Evolutionary conservation across 2,888 invertebrate species (phyloP), one percentile per base, ranked within the genome.

Genomic region (Calameuta idolon): DNA sequence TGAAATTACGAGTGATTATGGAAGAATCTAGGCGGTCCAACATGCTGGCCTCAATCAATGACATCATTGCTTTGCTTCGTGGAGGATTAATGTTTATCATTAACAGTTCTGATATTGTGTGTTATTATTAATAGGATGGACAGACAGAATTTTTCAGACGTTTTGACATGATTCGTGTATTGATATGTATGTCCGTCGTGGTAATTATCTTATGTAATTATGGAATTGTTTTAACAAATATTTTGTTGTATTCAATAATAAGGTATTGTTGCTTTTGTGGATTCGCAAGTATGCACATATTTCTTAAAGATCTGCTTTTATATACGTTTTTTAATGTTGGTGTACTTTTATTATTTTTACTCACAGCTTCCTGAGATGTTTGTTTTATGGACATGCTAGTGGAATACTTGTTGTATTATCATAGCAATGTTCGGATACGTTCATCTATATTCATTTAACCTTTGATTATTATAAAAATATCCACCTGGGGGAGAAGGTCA

Each of bases 121-220:
- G 37, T 81, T 3, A 73, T 79, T 12, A 40, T 81, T 37, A 79
- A 81, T 12, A 81, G 81, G 23, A 77, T 78, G 34, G 69, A 73
- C 69, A 81, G 73, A 12, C 9, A 35, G 11, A 68, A 33, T 12
- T 69, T 79, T 12, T 37, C 2, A 55, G 55, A 2, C 23, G 23
- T 9, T 23, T 55, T 23, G 2, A 55, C 9, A 9, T 23, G 9
- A 55, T 23, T 55, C 23, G 55, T 55, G 1, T 23, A 55, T 15
- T 55, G 55, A 55, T 55, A 55, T 55, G 23, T 55, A 55, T 55
- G 23, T 55, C 2, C 55, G 15, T 40, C 15, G 4, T 40, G 12
- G 5, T 40, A 37, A 12, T 37, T 37, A 37, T 37, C 12, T 12
- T 12, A 12, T 37, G 12, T 12, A 12, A 37, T 12, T 37, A 12